Base-by-base conservation (phyloP, 1,140 invertebrate genomes). In the Cydia splendana region DNA sequence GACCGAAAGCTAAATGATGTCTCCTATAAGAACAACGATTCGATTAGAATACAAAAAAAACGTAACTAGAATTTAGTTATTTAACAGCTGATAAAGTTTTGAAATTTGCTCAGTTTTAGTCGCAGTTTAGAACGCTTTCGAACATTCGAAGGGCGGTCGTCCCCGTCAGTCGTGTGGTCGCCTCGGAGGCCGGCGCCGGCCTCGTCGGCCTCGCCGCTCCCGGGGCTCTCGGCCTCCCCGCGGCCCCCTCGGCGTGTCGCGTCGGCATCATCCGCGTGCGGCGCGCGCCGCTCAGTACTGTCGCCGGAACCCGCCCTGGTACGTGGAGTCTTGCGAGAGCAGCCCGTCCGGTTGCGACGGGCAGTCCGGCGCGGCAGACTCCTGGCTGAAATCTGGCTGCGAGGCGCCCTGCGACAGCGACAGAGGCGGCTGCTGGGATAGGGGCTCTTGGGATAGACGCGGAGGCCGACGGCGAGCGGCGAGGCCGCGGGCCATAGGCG, bases 271-370 rank as follows among this genome's bases (percentile, higher is more conserved):
- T 73, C 45, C 65, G 30, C 65, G 30, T 80, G 79, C 88, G 91
- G 89, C 93, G 91, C 84, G 87, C 87, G 78, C 79, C 86, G 89
- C 93, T 95, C 95, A 95, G 91, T 95, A 95, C 88, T 95, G 95
- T 79, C 93, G 94, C 81, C 95, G 94, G 82, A 95, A 95, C 77
- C 95, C 94, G 81, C 95, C 96, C 93, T 98, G 97, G 93, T 98
- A 98, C 79, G 97, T 98, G 9, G 97, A 98, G 93, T 99, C 98
- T 93, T 99, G 98, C 4, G 98, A 99, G 80, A 99, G 93, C 78
- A 99, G 95, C 65, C 97, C 98, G 87, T 99, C 98, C 94, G 98
- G 97, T 92, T 99, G 98, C 38, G 98, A 98, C 84, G 98, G 97
- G 89, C 98, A 97, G 80, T 98, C 98, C 79, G 97, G 97, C 78